phyloP scores from a whole-genome alignment of 2,797 vertebrate species.

The Macroramphosus scolopax region DNA sequence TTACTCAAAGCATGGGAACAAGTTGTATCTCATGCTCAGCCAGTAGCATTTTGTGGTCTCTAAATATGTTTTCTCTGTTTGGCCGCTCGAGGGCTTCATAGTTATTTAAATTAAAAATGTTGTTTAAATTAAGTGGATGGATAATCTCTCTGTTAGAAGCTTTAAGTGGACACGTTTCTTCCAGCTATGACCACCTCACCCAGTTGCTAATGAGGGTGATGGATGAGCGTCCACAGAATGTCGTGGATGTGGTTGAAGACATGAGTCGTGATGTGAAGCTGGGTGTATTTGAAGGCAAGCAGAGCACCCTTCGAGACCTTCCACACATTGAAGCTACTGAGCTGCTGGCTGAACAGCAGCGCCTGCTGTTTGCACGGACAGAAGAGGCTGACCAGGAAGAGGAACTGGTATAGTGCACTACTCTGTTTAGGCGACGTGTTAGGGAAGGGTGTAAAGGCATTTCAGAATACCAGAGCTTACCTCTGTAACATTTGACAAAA shows the following conservation, averaged over 20 bases:
- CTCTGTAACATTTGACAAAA: no score
- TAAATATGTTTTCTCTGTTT: no score
- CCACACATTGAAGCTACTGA: slow-evolving; percentile 62
- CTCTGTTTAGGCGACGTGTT: not conserved
- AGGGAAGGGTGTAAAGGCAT: no score
- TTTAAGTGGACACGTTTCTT: no score
- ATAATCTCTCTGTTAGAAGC: no score
- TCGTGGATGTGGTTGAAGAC: slow-evolving; percentile 87
- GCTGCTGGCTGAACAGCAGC: slow-evolving; percentile 80
- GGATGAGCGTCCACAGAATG: slow-evolving; percentile 84
- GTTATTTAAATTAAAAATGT: no score
- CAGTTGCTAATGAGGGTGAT: slow-evolving; percentile 83
- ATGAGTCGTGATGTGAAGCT: slow-evolving; percentile 87
- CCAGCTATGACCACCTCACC: slow-evolving; percentile 93
- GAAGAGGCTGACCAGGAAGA: slow-evolving; percentile 66
- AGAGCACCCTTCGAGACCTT: slow-evolving; percentile 79
- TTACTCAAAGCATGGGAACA: no score
- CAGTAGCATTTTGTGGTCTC: no score
- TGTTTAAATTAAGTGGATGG: no score
- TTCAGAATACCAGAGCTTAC: no score
- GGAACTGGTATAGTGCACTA: slow-evolving; percentile 50
- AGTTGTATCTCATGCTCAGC: no score
- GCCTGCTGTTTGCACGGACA: slow-evolving; percentile 74
- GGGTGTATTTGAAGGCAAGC: slow-evolving; percentile 71
- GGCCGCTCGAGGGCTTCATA: no score